Evolutionary conservation across 2,797 vertebrate genomes (phyloP).

Genomic region (Rhynchotus rufescens): DNA sequence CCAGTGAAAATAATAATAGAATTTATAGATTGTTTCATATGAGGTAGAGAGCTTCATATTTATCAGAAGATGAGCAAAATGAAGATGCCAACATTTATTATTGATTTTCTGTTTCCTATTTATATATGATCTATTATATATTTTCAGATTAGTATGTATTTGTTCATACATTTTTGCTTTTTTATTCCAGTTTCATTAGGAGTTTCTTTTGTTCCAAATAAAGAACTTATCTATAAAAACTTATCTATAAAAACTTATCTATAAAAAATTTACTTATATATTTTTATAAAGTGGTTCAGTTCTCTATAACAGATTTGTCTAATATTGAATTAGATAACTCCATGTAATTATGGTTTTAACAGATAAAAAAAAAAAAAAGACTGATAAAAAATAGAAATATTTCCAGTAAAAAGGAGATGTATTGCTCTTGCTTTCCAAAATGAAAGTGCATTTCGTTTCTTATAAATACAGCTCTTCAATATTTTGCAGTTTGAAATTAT

Average conservation of each 20-base stretch:
- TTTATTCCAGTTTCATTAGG: not conserved
- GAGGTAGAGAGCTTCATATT: not conserved
- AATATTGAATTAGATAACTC: not conserved
- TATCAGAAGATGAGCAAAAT: not conserved
- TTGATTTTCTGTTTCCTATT: not conserved
- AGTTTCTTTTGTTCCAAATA: not conserved
- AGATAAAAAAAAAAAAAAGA: not conserved
- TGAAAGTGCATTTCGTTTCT: not conserved
- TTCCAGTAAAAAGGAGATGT: not conserved
- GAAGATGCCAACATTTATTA: not conserved
- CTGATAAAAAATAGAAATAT: not conserved
- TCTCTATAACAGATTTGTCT: not conserved
- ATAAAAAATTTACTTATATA: not conserved
- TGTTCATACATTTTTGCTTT: not conserved
- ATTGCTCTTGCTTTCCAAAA: not conserved
- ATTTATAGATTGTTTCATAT: not conserved
- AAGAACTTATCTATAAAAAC: not conserved
- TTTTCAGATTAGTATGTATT: not conserved
- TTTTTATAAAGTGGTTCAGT: not conserved
- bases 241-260: no score
- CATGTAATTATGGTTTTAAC: not conserved
- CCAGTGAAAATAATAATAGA: conserved; percentile 4
- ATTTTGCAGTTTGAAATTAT: not conserved
- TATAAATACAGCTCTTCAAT: not conserved
- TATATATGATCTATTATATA: not conserved